phyloP scores from a whole-genome alignment of 2,888 invertebrate species.

The Eupithecia dodoneata region DNA sequence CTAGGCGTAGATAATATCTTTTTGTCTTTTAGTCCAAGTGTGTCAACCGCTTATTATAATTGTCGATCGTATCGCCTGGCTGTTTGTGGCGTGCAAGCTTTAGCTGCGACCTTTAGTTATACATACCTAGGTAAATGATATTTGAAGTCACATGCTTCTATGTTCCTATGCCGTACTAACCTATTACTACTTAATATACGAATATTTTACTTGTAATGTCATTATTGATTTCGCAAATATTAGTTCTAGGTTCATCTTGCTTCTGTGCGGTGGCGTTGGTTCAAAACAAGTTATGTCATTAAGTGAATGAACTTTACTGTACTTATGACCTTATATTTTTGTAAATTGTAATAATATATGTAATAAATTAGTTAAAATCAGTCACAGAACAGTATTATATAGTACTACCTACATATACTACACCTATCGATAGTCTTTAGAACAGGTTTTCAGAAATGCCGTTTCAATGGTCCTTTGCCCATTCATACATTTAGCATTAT shows the following conservation, averaged over 20 bases:
- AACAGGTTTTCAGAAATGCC: neutral
- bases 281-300: neutral
- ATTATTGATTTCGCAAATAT: conserved; percentile 1
- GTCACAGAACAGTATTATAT: no score
- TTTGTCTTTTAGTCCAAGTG: conserved; percentile 12
- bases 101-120: conserved; percentile 24
- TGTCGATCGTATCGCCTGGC: conserved; percentile 25
- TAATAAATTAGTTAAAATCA: neutral
- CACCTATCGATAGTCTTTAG: neutral
- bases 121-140: conserved; percentile 22
- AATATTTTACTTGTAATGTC: conserved; percentile 2
- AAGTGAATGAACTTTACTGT: neutral
- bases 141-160: conserved; percentile 20
- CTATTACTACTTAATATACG: neutral
- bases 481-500: neutral
- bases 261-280: neutral
- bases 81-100: conserved; percentile 18
- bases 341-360: neutral
- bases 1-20: conserved; percentile 23
- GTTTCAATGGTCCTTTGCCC: neutral
- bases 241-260: neutral
- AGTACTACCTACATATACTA: neutral
- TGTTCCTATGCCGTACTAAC: neutral
- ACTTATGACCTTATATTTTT: neutral
- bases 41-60: conserved; percentile 29